Evolutionary conservation across 2,113 vertebrate species (phyloP).

Genomic region (Pelodiscus sinensis): DNA sequence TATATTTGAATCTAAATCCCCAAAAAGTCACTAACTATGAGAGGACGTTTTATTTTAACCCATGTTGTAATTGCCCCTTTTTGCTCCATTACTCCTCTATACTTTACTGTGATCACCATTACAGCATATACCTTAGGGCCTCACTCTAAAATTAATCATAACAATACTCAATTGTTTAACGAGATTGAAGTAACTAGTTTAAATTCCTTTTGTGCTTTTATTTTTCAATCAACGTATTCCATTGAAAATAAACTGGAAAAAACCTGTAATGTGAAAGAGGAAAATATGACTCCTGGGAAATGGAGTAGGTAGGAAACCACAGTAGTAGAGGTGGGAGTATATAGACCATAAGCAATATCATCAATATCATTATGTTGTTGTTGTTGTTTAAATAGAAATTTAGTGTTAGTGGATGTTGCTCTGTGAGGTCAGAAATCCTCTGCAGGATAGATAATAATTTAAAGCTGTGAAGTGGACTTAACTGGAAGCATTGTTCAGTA

Average conservation of each 20-base stretch:
- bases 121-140: not conserved
- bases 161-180: not conserved
- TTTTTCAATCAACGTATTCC: not conserved
- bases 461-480: not conserved
- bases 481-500: not conserved
- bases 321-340: not conserved
- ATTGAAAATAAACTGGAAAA: not conserved
- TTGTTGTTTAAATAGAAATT: not conserved
- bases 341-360: not conserved
- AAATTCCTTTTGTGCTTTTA: not conserved
- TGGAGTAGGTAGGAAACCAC: not conserved
- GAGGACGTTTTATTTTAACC: not conserved
- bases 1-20: not conserved
- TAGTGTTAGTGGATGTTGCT: not conserved
- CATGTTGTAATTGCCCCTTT: not conserved
- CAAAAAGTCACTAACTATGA: not conserved
- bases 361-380: not conserved
- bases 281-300: not conserved
- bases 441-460: not conserved
- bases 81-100: not conserved
- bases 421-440: not conserved
- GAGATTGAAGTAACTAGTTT: too few relatives aligned
- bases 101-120: not conserved
- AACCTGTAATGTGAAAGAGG: not conserved
- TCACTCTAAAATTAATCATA: not conserved